Evolutionary conservation across 2,888 invertebrate species (phyloP).

Genomic region (Sphinx pinastri): DNA sequence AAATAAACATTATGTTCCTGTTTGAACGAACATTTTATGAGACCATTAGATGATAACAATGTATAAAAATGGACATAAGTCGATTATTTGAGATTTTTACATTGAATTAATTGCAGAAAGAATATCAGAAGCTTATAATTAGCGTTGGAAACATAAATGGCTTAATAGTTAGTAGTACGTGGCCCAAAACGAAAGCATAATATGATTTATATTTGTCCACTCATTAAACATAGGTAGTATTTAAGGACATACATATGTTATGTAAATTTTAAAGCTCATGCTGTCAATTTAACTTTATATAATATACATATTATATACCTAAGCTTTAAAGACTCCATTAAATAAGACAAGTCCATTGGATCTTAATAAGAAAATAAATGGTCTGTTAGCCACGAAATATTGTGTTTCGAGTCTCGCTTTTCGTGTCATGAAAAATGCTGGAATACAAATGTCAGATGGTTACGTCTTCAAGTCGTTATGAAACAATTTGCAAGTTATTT

Average conservation of each 20-base stretch:
- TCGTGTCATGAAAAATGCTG: constrained; percentile 35
- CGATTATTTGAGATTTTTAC: too few relatives aligned
- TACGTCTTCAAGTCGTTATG: background rate
- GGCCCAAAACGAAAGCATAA: background rate
- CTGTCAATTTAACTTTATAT: background rate
- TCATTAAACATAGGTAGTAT: background rate
- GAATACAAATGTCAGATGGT: constrained; percentile 29
- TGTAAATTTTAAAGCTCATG: background rate
- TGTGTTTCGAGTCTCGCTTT: constrained; percentile 30
- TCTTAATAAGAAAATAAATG: constrained; percentile 34
- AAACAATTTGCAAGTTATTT: background rate
- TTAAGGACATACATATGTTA: background rate
- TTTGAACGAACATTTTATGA: background rate
- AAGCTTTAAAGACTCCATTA: constrained; percentile 33
- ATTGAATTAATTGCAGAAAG: too few relatives aligned
- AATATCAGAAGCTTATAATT: too few relatives aligned
- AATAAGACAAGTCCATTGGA: constrained; percentile 31
- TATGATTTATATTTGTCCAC: background rate
- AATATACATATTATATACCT: too few relatives aligned
- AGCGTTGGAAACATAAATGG: too few relatives aligned
- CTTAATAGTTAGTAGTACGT: too few relatives aligned
- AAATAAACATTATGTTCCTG: background rate
- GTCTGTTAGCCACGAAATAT: constrained; percentile 38
- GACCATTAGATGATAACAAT: too few relatives aligned
- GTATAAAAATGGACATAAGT: too few relatives aligned